phyloP scores from a whole-genome alignment of 2,888 invertebrate species.

The Eumacrocentrus americanus region DNA sequence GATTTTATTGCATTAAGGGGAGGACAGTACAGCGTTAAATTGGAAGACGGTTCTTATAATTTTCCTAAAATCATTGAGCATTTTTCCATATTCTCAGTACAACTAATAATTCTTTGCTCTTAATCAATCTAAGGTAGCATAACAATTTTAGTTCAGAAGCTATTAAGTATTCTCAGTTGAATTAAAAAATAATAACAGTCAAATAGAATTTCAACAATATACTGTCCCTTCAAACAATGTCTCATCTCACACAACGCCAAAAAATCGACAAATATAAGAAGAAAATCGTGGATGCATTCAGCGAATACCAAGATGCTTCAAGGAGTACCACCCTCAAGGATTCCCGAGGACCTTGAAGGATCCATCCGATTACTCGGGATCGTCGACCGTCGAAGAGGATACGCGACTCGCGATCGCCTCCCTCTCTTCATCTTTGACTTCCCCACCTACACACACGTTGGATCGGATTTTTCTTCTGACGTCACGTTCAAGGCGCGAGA shows the following conservation, averaged over 20 bases:
- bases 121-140: too few species aligned
- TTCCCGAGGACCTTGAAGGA: conserved; percentile 35
- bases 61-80: too few species aligned
- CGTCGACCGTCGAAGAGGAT: conserved; percentile 35
- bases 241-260: too few species aligned
- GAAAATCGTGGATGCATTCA: neutral
- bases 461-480: conserved; percentile 35
- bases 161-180: too few species aligned
- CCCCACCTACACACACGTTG: conserved; percentile 24
- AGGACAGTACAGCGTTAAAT: neutral
- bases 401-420: conserved; percentile 8
- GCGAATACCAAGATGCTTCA: conserved; percentile 1
- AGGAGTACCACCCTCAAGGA: conserved; percentile 32
- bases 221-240: too few species aligned
- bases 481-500: conserved; percentile 32
- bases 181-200: too few species aligned
- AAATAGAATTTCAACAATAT: too few species aligned
- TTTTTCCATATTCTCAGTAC: too few species aligned
- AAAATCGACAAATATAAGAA: too few species aligned
- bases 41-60: too few species aligned
- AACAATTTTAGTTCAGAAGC: too few species aligned
- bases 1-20: neutral
- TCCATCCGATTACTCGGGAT: conserved; percentile 31
- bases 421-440: conserved; percentile 13
- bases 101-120: too few species aligned